phyloP scores from a whole-genome alignment of 2,113 vertebrate species.

The Cisticola juncidis region DNA sequence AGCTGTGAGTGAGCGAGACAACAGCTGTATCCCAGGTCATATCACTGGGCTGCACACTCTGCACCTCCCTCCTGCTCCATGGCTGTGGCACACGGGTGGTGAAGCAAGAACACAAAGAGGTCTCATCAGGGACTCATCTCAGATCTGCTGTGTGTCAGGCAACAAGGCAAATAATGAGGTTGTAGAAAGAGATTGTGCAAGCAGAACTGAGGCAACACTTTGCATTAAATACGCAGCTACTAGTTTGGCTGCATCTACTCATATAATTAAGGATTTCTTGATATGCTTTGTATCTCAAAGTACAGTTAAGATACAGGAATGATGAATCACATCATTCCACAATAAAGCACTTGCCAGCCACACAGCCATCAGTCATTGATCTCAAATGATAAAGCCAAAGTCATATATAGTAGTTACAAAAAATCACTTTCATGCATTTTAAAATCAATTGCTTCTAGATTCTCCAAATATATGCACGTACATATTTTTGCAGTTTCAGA shows the following conservation, averaged over 20 bases:
- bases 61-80: background rate
- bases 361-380: background rate
- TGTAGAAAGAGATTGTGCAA: slow-evolving; percentile 30
- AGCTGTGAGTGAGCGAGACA: background rate
- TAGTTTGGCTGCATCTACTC: background rate
- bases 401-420: background rate
- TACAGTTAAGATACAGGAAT: background rate
- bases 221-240: slow-evolving; percentile 36
- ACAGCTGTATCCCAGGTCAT: background rate
- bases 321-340: background rate
- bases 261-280: slow-evolving; percentile 31
- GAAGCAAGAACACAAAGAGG: background rate
- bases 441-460: background rate
- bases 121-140: background rate
- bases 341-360: background rate
- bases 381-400: background rate
- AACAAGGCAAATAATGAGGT: background rate
- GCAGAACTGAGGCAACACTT: background rate
- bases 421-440: background rate
- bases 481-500: background rate
- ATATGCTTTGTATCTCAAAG: slow-evolving; percentile 8
- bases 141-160: background rate
- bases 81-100: background rate
- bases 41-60: fast-evolving
- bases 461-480: background rate